Evolutionary conservation across 2,113 vertebrate genomes (phyloP), one percentile per base, ranked within the genome.

Genomic region (Chrysochloris asiatica): DNA sequence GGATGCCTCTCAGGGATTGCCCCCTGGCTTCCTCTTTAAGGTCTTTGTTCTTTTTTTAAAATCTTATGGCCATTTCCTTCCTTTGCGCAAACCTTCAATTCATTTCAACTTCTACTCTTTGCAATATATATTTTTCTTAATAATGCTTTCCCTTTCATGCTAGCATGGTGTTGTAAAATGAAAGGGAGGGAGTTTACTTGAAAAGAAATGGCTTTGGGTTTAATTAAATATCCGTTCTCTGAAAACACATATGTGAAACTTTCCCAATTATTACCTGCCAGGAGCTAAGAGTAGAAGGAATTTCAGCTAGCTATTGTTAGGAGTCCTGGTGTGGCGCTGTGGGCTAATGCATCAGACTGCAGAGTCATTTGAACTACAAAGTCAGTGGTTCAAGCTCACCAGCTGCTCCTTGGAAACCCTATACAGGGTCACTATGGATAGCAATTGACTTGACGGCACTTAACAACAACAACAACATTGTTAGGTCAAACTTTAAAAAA

Each of bases 11-110:
- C 96, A 95, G 2, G 97, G 88, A 0, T 94, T 98, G 93, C 99
- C 99, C 47, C 96, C 97, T 0, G 98, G 98, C 86, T 99, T 98
- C 86, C 97, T 99, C 59, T 99, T 97, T 95, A 99, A 99, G 99
- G 99, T 99, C 41, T 91, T 24, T 75, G 72, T 17, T 33, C 50
- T 63, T 41, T 48, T 11, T 4, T 88, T 77, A 48, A 83, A 65
- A 67, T 47, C 6, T 47, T 67, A 22, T 41, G 30, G 54, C 28
- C 47, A 2, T 47, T n/a, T 10, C n/a, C 0, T 88, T 48, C 77
- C 73, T 83, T 78, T 72, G 48, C 43, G 59, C 14, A 6, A 47
- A 26, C 1, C 33, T 84, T 73, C 45, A 33, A 9, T 43, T 94
- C 85, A 13, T 14, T 63, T 72, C 48, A 73, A 4, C 8, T 19